Percentiles rank a stretch among this genome's conserved stretches.
Evolutionary conservation across 35 echinoderm and acorn worm genomes (phyloP).

Genomic region (Lytechinus variegatus): DNA sequence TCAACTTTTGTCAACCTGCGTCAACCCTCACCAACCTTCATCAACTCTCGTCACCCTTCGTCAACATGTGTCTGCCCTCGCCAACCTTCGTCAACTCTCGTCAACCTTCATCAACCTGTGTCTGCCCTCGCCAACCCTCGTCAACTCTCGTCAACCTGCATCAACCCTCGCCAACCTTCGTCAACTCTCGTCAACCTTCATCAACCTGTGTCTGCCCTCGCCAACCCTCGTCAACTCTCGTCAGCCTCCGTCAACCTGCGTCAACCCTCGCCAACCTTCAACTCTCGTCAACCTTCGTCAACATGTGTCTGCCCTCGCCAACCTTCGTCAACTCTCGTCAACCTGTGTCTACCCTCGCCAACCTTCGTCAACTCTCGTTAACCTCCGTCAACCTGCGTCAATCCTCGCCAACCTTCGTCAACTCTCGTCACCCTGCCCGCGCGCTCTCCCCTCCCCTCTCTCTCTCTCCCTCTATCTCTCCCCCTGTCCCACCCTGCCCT

Average conservation of each 20-base stretch:
- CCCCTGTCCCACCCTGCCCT: too few relatives aligned
- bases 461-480: neutral
- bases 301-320: too few relatives aligned
- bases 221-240: neutral
- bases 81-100: neutral
- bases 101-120: too few relatives aligned
- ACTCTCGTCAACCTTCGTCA: too few relatives aligned
- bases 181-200: neutral
- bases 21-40: too few relatives aligned
- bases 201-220: neutral
- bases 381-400: neutral
- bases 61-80: neutral
- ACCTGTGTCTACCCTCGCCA: neutral
- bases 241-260: neutral
- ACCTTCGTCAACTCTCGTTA: neutral
- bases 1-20: neutral
- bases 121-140: too few relatives aligned
- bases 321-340: neutral
- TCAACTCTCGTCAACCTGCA: too few relatives aligned
- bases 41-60: neutral
- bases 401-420: neutral
- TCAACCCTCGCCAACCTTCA: too few relatives aligned
- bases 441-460: neutral
- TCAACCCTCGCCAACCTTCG: neutral
- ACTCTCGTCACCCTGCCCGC: neutral